Evolutionary conservation across 2,888 invertebrate species (phyloP).

Genomic region (Cancer borealis): DNA sequence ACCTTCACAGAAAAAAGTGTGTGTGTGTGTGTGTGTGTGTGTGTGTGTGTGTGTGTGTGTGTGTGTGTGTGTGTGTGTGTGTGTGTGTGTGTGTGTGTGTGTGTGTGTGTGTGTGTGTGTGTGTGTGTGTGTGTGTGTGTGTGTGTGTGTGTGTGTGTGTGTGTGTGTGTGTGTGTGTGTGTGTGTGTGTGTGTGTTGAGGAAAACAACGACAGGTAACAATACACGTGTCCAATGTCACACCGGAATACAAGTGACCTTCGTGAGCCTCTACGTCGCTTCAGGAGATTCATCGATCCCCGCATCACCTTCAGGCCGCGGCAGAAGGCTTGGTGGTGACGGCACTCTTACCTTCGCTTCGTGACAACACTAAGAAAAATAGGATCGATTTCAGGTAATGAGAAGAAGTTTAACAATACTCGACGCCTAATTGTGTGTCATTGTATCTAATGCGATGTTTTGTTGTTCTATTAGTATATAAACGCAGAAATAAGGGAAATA

Average conservation of each 20-base stretch:
- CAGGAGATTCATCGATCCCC: not conserved
- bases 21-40: conserved; percentile 1
- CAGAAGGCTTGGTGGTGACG: not conserved
- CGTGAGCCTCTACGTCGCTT: not conserved
- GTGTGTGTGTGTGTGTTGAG: not conserved
- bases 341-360: not conserved
- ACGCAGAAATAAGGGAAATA: too few relatives aligned
- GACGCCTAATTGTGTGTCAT: not conserved
- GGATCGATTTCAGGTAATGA: not conserved
- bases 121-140: conserved; percentile 11
- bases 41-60: conserved; percentile 1
- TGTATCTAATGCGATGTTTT: too few relatives aligned
- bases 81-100: conserved; percentile 11
- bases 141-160: conserved; percentile 20
- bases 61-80: not conserved
- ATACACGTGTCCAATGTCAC: not conserved
- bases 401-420: not conserved
- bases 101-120: not conserved
- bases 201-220: not conserved
- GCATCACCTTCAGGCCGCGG: conserved; percentile 11
- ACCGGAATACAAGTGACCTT: not conserved
- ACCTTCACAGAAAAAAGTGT: not conserved
- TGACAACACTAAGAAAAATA: not conserved
- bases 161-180: conserved; percentile 20
- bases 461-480: too few relatives aligned